Evolutionary conservation across 2,113 vertebrate species (phyloP).

Genomic region (Psilopsiagon aymara): DNA sequence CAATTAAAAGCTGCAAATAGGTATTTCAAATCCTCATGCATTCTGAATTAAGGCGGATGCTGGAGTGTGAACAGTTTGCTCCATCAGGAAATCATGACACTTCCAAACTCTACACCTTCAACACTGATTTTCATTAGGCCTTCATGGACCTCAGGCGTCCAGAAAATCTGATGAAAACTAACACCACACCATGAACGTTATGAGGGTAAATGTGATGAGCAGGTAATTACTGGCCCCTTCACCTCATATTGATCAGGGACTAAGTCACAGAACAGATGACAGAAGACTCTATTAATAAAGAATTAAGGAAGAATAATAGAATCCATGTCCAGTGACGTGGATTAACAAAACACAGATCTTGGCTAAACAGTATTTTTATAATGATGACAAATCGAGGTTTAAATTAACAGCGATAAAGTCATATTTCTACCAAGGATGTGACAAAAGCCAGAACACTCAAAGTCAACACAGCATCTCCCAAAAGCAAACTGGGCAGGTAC

Average conservation of each 20-base stretch:
- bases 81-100: not conserved
- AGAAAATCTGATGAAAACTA: not conserved
- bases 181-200: not conserved
- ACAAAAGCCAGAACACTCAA: not conserved
- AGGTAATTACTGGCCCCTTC: slow-evolving; percentile 26
- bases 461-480: not conserved
- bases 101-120: not conserved
- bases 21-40: not conserved
- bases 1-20: not conserved
- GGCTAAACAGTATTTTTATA: not conserved
- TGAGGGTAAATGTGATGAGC: not conserved
- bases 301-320: slow-evolving; percentile 20
- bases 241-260: not conserved
- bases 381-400: not conserved
- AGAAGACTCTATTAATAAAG: slow-evolving; percentile 15
- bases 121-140: not conserved
- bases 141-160: accelerated
- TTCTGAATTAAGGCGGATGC: not conserved
- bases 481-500: not conserved
- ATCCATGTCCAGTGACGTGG: not conserved
- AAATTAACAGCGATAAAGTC: not conserved
- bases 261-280: not conserved
- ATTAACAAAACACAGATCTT: not conserved
- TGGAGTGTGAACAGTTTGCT: not conserved
- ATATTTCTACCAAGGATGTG: not conserved